Base-by-base conservation (phyloP, 1,140 invertebrate species). In the Heliconius nattereri region DNA sequence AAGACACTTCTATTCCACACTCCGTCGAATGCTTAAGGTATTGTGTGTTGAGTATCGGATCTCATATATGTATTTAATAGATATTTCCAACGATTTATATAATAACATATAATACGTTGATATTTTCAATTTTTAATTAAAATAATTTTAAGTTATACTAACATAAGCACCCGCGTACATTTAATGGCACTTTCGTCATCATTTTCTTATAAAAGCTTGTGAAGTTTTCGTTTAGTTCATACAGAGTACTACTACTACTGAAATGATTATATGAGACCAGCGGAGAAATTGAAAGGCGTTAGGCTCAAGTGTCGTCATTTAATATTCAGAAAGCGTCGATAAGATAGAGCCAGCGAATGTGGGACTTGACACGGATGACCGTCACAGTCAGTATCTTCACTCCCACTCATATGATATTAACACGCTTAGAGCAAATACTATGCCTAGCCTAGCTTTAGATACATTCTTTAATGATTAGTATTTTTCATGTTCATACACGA, bases 251-350 rank as follows among this genome's bases (percentile, higher is more conserved):
- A 76, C 52, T 81, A 71, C 76, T 54, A 78, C 52, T 81, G 77
- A 81, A 81, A 78, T 76, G 77, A 81, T 81, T 81, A 60, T 81
- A 83, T 66, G 75, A 78, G 76, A 75, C 81, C 75, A 73, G 78
- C 80, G 80, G 87, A 87, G 85, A 89, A 91, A 89, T 91, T 92
- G 87, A 91, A 91, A 89, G 86, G 87, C 86, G 76, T 75, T 80
- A 84, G 81, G 80, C 84, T 81, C 78, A 78, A 79, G 76, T 79
- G 84, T 82, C 79, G 82, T 81, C 78, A 81, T 90, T 92, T 90
- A 88, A 87, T 88, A 91, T 91, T 90, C 91, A 87, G 82, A 89
- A 85, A 82, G 89, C 85, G 88, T 91, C 83, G 78, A 87, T 81
- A 84, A 85, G 86, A 89, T 90, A 86, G 83, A 86, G 81, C 89